A percentile compares a stretch with the other conserved stretches of the same genome.
phyloP scores from a whole-genome alignment of 2,113 vertebrate species.

The Notechis scutatus region DNA sequence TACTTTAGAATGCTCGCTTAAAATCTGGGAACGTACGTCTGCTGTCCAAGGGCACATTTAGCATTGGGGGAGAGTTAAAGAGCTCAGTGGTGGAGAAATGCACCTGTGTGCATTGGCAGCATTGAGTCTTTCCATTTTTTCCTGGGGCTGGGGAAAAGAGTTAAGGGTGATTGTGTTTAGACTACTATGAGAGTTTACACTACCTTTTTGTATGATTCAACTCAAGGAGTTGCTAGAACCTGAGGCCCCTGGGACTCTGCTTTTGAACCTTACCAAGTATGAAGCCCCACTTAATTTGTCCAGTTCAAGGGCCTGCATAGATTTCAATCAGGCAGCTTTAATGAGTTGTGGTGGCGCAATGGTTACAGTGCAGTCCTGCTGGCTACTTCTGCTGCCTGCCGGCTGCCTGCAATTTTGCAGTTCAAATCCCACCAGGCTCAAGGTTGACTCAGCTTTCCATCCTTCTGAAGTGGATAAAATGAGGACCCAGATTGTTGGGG shows the following conservation, averaged over 20 bases:
- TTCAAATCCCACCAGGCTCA: no score
- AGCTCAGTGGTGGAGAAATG: neutral
- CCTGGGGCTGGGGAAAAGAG: neutral
- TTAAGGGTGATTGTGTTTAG: neutral
- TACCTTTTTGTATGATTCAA: neutral
- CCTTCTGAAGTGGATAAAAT: no score
- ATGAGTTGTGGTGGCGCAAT: neutral
- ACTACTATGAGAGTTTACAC: neutral
- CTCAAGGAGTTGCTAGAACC: neutral
- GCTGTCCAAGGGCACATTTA: neutral
- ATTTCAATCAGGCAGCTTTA: neutral
- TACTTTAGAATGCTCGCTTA: neutral
- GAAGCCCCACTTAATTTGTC: neutral
- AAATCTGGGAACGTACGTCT: neutral
- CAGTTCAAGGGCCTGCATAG: neutral
- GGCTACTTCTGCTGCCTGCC: no score
- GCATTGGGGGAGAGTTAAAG: neutral
- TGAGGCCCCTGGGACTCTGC: neutral
- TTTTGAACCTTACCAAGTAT: neutral
- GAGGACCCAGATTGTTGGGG: no score
- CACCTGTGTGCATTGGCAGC: neutral
- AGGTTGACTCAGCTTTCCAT: no score
- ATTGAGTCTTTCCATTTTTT: neutral
- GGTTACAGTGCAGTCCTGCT: no score
- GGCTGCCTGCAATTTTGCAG: no score